Evolutionary conservation across 2,797 vertebrate species (phyloP).

Genomic region (Hippocampus kuda): DNA sequence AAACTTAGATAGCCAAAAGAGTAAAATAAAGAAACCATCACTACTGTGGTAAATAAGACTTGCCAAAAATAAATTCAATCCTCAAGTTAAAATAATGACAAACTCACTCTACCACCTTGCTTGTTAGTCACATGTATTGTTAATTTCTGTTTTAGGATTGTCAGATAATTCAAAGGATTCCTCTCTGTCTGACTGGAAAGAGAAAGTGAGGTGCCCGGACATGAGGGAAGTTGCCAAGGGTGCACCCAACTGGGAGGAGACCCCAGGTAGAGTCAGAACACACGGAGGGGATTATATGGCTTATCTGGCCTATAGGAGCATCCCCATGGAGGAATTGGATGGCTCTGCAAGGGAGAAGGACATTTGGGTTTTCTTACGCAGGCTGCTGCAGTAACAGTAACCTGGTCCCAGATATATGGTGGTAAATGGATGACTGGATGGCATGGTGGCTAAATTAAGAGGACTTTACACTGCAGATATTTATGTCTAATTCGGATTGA

Average conservation of each 20-base stretch:
- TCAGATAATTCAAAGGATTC: neutral
- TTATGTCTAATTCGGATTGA: neutral
- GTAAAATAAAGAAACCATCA: neutral
- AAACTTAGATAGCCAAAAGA: neutral
- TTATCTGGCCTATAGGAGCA: slow-evolving; percentile 10
- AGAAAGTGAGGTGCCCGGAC: neutral
- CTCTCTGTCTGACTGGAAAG: neutral
- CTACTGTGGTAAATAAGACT: neutral
- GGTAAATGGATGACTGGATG: neutral
- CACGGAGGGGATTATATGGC: slow-evolving; percentile 9
- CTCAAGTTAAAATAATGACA: neutral
- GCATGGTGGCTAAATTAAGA: neutral
- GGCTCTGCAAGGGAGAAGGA: slow-evolving; percentile 4
- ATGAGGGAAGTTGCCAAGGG: slow-evolving; percentile 3
- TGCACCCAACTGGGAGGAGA: slow-evolving; percentile 8
- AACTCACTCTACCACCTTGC: neutral
- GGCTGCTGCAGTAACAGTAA: slow-evolving; percentile 4
- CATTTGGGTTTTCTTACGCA: slow-evolving; percentile 5
- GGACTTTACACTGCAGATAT: neutral
- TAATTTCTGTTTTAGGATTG: slow-evolving; percentile 3
- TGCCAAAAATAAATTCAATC: neutral
- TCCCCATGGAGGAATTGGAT: slow-evolving; percentile 8
- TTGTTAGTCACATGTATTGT: neutral
- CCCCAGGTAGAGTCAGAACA: neutral
- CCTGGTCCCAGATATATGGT: neutral